Evolutionary conservation across 2,113 vertebrate species (phyloP).

Genomic region (Aramus guarauna): DNA sequence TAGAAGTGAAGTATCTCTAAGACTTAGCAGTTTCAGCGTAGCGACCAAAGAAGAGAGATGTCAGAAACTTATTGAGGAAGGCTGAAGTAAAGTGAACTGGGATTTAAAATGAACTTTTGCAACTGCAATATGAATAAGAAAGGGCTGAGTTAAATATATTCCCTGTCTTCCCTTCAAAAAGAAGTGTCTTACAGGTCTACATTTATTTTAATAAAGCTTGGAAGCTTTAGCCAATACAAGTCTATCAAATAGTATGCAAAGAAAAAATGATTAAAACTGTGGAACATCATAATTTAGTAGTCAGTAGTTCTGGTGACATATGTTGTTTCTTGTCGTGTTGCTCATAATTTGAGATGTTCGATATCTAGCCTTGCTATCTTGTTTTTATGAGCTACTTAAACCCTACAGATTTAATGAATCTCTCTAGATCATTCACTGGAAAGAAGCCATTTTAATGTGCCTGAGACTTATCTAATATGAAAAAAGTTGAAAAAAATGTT

Average conservation of each 20-base stretch:
- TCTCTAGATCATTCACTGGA: neutral
- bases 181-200: neutral
- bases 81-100: neutral
- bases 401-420: neutral
- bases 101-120: neutral
- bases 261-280: neutral
- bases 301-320: neutral
- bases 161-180: neutral
- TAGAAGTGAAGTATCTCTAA: neutral
- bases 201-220: neutral
- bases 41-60: neutral
- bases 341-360: neutral
- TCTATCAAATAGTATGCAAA: neutral
- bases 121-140: neutral
- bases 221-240: neutral
- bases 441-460: neutral
- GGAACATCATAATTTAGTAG: neutral
- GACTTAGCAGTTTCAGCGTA: neutral
- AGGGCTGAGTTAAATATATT: neutral
- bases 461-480: neutral
- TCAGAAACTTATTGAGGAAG: neutral
- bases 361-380: neutral
- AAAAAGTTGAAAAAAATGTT: neutral
- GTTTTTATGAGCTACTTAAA: slow-evolving; percentile 29
- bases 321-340: neutral